Conservation (phyloP, 2,113 vertebrate genomes). For the Calyptomena viridis region DNA sequence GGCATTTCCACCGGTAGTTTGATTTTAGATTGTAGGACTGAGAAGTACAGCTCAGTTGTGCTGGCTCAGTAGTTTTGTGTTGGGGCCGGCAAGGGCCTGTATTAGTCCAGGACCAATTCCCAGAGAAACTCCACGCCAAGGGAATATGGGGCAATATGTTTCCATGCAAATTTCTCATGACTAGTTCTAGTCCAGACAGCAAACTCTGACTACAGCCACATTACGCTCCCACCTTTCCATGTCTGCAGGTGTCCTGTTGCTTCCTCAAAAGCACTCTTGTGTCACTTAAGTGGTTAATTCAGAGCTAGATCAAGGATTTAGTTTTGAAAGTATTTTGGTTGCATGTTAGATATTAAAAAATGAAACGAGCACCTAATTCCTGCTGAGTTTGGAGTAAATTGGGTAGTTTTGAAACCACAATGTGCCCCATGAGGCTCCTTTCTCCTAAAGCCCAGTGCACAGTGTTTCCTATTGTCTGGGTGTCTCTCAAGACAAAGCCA, state of each 20-base stretch:
- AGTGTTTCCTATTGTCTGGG: background rate
- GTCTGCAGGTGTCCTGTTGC: background rate
- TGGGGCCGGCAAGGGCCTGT: background rate
- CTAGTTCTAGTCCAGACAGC: background rate
- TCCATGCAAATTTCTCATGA: background rate
- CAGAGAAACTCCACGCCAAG: background rate
- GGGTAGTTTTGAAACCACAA: background rate
- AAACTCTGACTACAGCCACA: accelerated
- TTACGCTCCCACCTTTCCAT: background rate
- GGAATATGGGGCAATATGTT: background rate
- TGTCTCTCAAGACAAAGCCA: background rate
- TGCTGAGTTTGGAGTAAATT: background rate
- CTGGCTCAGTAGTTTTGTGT: background rate
- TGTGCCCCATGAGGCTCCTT: background rate
- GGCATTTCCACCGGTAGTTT: background rate
- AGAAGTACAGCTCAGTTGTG: background rate
- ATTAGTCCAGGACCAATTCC: background rate
- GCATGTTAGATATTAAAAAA: background rate
- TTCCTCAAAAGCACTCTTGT: background rate
- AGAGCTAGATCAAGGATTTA: background rate
- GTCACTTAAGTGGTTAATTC: background rate
- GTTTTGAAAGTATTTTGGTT: background rate
- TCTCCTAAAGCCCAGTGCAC: background rate
- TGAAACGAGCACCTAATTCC: background rate
- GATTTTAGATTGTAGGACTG: background rate